Evolutionary conservation across 2,113 vertebrate genomes (phyloP).

Genomic region (Aix galericulata): DNA sequence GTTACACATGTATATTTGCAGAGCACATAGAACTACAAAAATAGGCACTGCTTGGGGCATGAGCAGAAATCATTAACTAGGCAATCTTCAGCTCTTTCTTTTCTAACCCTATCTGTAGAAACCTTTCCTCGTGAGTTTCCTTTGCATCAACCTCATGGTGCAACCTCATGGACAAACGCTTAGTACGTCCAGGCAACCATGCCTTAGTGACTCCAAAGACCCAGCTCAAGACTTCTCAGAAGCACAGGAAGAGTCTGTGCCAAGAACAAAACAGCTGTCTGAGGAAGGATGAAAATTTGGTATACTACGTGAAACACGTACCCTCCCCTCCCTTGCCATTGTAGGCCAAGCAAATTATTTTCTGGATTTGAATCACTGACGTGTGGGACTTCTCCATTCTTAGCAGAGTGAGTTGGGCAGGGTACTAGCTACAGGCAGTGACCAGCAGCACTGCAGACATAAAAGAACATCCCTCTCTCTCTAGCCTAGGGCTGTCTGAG

Average conservation of each 20-base stretch:
- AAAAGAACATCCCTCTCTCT: neutral
- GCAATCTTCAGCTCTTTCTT: neutral
- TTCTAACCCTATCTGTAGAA: neutral
- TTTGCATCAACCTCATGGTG: neutral
- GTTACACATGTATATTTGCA: neutral
- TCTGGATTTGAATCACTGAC: neutral
- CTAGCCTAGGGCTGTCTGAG: neutral
- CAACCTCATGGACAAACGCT: neutral
- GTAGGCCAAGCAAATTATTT: neutral
- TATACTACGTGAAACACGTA: neutral
- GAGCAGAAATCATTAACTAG: neutral
- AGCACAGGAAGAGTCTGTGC: neutral
- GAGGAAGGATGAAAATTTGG: neutral
- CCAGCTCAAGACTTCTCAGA: neutral
- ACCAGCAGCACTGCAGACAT: neutral
- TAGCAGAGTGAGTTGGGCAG: neutral
- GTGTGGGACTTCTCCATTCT: no score
- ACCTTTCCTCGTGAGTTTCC: neutral
- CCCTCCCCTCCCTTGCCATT: neutral
- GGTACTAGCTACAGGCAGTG: neutral
- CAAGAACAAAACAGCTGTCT: neutral
- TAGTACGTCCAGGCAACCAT: rapidly evolving
- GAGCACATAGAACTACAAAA: neutral
- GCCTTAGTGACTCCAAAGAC: neutral
- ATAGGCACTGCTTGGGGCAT: neutral